Evolutionary conservation across 2,797 vertebrate species (phyloP).

Genomic region (Furcifer pardalis): DNA sequence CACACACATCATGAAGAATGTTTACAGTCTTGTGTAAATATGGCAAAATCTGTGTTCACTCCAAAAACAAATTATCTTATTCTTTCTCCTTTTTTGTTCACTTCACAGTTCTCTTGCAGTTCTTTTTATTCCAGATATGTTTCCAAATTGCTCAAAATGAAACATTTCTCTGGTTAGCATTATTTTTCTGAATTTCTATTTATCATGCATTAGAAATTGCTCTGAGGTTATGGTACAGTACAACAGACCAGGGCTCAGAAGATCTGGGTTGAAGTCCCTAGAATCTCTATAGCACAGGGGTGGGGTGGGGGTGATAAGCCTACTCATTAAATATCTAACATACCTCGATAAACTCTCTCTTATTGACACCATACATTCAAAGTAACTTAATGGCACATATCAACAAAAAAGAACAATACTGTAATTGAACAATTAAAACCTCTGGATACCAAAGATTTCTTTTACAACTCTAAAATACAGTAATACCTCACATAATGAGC

Average conservation of each 20-base stretch:
- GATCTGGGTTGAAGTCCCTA: too few species aligned
- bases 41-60: not conserved
- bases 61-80: not conserved
- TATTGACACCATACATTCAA: too few species aligned
- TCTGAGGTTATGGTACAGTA: too few species aligned
- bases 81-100: not conserved
- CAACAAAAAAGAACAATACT: too few species aligned
- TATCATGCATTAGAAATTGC: not conserved
- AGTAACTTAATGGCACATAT: too few species aligned
- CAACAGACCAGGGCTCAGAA: too few species aligned
- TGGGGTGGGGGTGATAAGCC: too few species aligned
- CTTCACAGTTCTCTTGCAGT: not conserved
- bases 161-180: not conserved
- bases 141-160: not conserved
- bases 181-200: not conserved
- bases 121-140: not conserved
- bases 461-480: not conserved
- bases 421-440: not conserved
- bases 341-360: too few species aligned
- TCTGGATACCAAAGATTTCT: not conserved
- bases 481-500: too few species aligned
- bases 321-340: too few species aligned
- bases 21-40: too few species aligned
- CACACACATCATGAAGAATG: not conserved
- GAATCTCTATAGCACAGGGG: too few species aligned